Conservation (phyloP, 2,888 invertebrate species). For the Germaria angustata region DNA sequence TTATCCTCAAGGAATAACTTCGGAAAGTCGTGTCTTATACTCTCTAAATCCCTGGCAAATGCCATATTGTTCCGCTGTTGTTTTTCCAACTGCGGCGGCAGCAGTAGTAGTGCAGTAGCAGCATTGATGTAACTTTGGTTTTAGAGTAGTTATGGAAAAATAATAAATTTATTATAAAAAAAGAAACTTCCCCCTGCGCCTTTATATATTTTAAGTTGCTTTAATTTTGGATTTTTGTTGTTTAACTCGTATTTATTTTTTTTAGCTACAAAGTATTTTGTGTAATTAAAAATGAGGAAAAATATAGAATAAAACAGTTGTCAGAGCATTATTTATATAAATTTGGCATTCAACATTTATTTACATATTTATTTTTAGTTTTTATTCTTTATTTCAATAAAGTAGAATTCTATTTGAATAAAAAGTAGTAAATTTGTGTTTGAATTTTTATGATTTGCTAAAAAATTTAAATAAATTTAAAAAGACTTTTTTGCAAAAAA, state of each 20-base stretch:
- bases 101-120: constrained; percentile 49
- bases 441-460: constrained; percentile 6
- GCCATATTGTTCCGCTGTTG: constrained; percentile 46
- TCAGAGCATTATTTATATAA: constrained; percentile 56
- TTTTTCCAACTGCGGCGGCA: constrained; percentile 39
- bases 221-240: constrained; percentile 71
- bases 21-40: constrained; percentile 16
- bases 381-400: constrained; percentile 58
- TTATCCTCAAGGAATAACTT: constrained; percentile 86
- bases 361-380: constrained; percentile 26
- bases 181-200: constrained; percentile 18
- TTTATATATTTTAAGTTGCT: constrained; percentile 55
- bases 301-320: constrained; percentile 55
- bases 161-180: constrained; percentile 16
- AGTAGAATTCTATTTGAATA: constrained; percentile 26
- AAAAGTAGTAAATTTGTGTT: constrained; percentile 51
- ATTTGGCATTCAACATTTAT: neutral
- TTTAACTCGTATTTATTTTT: constrained; percentile 73
- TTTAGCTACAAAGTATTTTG: constrained; percentile 64
- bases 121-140: constrained; percentile 65
- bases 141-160: constrained; percentile 57
- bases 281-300: constrained; percentile 63
- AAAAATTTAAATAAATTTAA: neutral
- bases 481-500: neutral
- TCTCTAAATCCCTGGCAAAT: constrained; percentile 47